phyloP scores from a whole-genome alignment of 2,797 vertebrate genomes.

The Dromococcyx pavoninus region DNA sequence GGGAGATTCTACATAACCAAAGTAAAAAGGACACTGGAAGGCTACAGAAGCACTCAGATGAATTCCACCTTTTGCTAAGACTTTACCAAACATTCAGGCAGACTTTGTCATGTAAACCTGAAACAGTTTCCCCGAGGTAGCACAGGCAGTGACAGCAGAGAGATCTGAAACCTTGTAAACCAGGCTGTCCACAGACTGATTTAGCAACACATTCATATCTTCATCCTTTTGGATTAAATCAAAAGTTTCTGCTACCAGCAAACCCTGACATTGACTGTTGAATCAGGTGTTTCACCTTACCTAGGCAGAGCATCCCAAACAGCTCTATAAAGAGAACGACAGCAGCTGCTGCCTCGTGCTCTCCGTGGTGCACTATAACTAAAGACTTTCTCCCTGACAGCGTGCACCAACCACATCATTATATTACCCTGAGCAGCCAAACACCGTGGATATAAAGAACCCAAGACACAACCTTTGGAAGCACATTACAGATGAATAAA shows the following conservation, averaged over 20 bases:
- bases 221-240: background rate
- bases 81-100: background rate
- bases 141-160: rapidly evolving
- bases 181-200: background rate
- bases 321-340: background rate
- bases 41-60: background rate
- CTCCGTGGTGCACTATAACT: background rate
- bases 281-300: background rate
- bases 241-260: background rate
- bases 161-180: background rate
- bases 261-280: background rate
- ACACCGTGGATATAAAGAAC: background rate
- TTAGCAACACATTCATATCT: background rate
- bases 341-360: background rate
- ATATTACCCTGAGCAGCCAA: background rate
- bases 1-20: background rate
- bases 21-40: background rate
- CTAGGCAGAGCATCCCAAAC: background rate
- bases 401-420: background rate
- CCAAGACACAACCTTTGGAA: background rate
- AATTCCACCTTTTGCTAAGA: background rate
- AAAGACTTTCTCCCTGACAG: background rate
- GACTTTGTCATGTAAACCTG: background rate
- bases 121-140: background rate
- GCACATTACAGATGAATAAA: background rate